Base-by-base conservation (phyloP, 2,888 invertebrate genomes). In the Mechanitis mazaeus region DNA sequence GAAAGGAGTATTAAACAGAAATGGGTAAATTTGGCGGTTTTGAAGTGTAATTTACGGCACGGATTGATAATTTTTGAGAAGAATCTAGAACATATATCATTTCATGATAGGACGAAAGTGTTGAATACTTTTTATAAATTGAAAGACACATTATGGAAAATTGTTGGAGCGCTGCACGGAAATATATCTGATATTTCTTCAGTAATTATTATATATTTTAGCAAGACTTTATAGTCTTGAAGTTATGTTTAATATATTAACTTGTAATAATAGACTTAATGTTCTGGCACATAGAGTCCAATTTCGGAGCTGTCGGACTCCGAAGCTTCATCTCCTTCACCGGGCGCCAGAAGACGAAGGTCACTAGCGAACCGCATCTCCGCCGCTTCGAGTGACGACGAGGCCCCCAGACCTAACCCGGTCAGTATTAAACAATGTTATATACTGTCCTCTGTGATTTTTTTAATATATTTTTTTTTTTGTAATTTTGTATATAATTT, bases 251-350 rank as follows among this genome's bases (percentile, higher is more conserved):
- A 20, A 20, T 20, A 20, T 0, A 20, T 20, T 20, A 20, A 20
- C 20, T 20, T 20, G 20, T 45, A 11, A 33, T 45, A 46, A 33
- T 11, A 45, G 3, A 12, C 7, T 6, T 63, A 62, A 53, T 31
- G 65, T 59, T 63, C 35, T 68, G 64, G 61, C 28, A 72, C 70
- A 64, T 80, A 90, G 86, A 88, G 86, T 73, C 86, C 93, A 64
- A 81, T 93, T 63, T 93, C 93, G 68, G 92, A 92, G 75, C 80
- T 93, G 68, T 93, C 93, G 4, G 93, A 93, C 69, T 92, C 92
- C 45, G 91, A 91, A 65, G 78, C 86, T 60, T 83, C 89, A 33
- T 84, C 85, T 50, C 82, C 84, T 45, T 81, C 87, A 6, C 83
- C 87, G 42, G 80, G 75, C 28, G 75, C 75, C 45, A 69, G 72